Base-by-base conservation (phyloP, 2,113 vertebrate genomes). In the Sylvilagus bachmani region DNA sequence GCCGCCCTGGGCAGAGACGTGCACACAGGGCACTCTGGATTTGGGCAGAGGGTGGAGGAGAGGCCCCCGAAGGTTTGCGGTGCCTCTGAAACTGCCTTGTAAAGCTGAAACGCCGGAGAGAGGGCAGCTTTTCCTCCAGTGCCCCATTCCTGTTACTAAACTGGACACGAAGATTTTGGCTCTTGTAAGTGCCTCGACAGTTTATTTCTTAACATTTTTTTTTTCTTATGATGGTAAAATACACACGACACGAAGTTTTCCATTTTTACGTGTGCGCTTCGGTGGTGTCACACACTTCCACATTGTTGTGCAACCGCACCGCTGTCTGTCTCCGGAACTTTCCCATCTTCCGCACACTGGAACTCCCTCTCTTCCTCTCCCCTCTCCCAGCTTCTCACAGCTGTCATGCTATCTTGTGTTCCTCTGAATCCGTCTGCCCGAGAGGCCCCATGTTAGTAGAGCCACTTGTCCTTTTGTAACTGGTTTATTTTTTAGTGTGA, bases 11-110 rank as follows among this genome's bases (percentile, higher is more conserved):
- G 53, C 55, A 74, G 31, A 33, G 58, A 49, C 6, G 4, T 6
- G 2, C 25, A 25, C 25, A 25, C 11, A 69, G 49, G 82, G 58
- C 69, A 88, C 62, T 25, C 74, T 25, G 89, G 53, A 61, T 25
- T 88, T 31, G 51, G 71, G 67, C 19, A 29, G 88, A 95, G 66
- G 51, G 29, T 55, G n/a, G 82, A 64, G 73, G 58, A 22, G 58
- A 86, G 61, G 33, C 58, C 24, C 5, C 31, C 0, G 22, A 53
- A 29, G 31, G 85, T 79, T 85, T 75, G 27, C 0, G 0, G 44
- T 51, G 78, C 24, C 27, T 16, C 27, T 44, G 44, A 79, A 82
- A 87, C 31, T 61, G 58, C 53, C 61, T 53, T 9, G 53, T 12
- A 61, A 49, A 87, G 27, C 49, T 71, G 66, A 90, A 74, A 36